Conservation (phyloP, 2,888 invertebrate genomes). For the Steinernema hermaphroditum region DNA sequence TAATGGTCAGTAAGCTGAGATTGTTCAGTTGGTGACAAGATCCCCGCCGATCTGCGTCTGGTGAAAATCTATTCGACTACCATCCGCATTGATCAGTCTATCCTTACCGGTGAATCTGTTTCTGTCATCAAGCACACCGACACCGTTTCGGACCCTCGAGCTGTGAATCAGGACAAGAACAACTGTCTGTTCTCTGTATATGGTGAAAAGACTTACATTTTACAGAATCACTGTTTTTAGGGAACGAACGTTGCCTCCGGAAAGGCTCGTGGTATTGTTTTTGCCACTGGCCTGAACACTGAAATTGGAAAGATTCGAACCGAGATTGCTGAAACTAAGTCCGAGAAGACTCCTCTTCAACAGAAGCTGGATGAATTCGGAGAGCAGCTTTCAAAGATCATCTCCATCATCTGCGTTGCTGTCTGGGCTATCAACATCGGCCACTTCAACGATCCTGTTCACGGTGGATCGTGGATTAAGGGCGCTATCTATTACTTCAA, state of each 20-base stretch:
- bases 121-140: conserved; percentile 99
- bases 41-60: conserved; percentile 96
- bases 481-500: conserved; percentile 99
- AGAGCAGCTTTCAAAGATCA: conserved; percentile 98
- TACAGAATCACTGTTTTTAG: conserved; percentile 52
- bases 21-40: conserved; percentile 93
- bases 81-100: conserved; percentile 98
- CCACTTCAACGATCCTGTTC: conserved; percentile 99
- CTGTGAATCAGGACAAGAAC: conserved; percentile 99
- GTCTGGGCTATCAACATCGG: conserved; percentile 99
- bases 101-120: conserved; percentile 92
- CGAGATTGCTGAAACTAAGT: conserved; percentile 98
- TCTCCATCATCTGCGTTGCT: conserved; percentile 98
- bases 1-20: not conserved
- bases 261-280: conserved; percentile 95
- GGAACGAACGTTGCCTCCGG: conserved; percentile 99
- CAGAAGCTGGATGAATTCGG: conserved; percentile 99
- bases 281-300: conserved; percentile 94
- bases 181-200: conserved; percentile 90
- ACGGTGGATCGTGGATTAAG: conserved; percentile 99
- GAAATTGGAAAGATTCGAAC: conserved; percentile 98
- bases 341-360: conserved; percentile 98
- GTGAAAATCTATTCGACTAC: conserved; percentile 96
- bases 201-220: too few species aligned
- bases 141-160: conserved; percentile 92